phyloP scores from a whole-genome alignment of 2,888 invertebrate species.

The Caenorhabditis zanzibari region DNA sequence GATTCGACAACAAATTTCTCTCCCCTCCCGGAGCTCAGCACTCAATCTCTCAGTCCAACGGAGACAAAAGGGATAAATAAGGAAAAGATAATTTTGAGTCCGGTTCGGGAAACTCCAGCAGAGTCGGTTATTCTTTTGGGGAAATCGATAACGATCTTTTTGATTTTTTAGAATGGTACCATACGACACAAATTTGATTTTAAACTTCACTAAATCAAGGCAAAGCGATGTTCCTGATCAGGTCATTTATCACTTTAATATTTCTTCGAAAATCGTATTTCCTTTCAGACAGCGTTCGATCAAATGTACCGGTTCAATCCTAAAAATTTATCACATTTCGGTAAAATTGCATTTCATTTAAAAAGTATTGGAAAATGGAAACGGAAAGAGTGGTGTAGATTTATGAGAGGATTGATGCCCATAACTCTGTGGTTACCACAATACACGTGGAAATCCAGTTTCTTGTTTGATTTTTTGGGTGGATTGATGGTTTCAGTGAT shows the following conservation, averaged over 20 bases:
- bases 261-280: background rate
- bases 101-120: constrained; percentile 36
- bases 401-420: constrained; percentile 66
- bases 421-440: constrained; percentile 72
- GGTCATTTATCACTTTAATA: constrained; percentile 8
- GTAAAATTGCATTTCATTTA: constrained; percentile 36
- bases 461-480: constrained; percentile 72
- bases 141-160: background rate
- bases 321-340: constrained; percentile 42
- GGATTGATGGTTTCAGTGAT: constrained; percentile 77
- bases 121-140: constrained; percentile 6
- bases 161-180: constrained; percentile 11
- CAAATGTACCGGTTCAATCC: constrained; percentile 29
- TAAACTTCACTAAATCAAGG: constrained; percentile 49
- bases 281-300: constrained; percentile 45
- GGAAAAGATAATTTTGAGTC: constrained; percentile 48
- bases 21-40: constrained; percentile 36
- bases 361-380: constrained; percentile 66
- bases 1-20: constrained; percentile 29
- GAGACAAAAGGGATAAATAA: constrained; percentile 2
- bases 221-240: constrained; percentile 53
- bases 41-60: constrained; percentile 46
- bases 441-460: constrained; percentile 70
- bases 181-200: constrained; percentile 29
- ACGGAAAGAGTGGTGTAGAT: constrained; percentile 68